Evolutionary conservation across 2,797 vertebrate species (phyloP), one percentile per base, ranked within the genome.

Genomic region (Poliocrania exsul): DNA sequence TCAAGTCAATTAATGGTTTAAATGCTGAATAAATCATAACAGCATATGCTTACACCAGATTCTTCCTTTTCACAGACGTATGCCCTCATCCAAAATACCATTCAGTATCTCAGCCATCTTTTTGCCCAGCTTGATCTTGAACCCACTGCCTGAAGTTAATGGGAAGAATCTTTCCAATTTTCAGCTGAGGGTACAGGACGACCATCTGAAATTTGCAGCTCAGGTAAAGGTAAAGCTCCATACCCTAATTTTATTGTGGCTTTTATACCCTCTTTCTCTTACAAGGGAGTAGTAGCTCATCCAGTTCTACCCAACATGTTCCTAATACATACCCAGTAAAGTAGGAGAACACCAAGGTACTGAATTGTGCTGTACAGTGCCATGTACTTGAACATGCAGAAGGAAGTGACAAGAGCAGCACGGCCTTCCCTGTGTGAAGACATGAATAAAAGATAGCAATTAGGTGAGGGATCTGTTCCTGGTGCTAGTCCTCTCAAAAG

Each of bases 331-430:
- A 98, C 98, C 98, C 98, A 98, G 92, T 98, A 98, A 85, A 98
- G 97, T 3, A 98, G 97, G 73, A 98, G 97, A 93, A 98, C 97
- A 49, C 97, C 98, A 44, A 97, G 78, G 81, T 98, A 98, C 92
- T 98, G 98, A 95, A 98, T 98, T 95, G 92, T 97, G 94, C 98
- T 98, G 96, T 98, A 98, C 66, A 98, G 93, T 21, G 98, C 98
- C 98, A 98, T 98, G 96, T 98, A 98, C 84, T 98, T 98, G 93
- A 98, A 98, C 96, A 98, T 98, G 95, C 98, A 98, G 83, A 98
- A 98, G 9, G 98, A 98, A 28, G 98, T 98, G 28, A 98, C 96
- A 0, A 98, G 97, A 37, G 98, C 98, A 16, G 98, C 98, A 14
- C 98, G 97, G 74, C 98, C 98, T 96, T 98, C 97, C 96, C 98